Evolutionary conservation across 2,113 vertebrate genomes (phyloP).

Genomic region (Ivindomyrus marchei): DNA sequence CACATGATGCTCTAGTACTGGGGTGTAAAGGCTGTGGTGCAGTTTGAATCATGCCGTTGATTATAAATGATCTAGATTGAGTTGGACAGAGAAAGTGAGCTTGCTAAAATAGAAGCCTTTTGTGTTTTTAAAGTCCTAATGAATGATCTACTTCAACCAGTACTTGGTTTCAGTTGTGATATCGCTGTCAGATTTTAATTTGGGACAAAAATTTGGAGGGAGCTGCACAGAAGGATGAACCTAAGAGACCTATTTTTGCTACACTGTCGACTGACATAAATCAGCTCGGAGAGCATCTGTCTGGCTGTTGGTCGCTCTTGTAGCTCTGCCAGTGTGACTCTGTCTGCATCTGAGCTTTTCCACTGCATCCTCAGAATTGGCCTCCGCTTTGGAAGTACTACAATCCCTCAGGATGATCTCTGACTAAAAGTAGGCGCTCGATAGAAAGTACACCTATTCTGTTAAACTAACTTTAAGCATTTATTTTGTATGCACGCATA

Average conservation of each 20-base stretch:
- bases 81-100: not conserved
- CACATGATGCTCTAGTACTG: not conserved
- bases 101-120: not conserved
- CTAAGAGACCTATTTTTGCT: not conserved
- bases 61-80: not conserved
- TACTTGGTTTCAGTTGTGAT: not conserved
- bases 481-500: slow-evolving; percentile 18
- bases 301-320: not conserved
- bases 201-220: not conserved
- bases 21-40: not conserved
- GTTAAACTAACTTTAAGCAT: not conserved
- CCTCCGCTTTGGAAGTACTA: not conserved
- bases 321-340: not conserved
- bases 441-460: not conserved
- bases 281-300: not conserved
- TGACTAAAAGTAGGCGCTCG: not conserved
- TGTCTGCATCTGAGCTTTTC: too few relatives aligned
- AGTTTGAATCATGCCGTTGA: not conserved
- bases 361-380: not conserved
- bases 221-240: not conserved
- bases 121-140: not conserved
- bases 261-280: not conserved
- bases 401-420: slow-evolving; percentile 11
- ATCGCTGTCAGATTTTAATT: not conserved
- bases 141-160: not conserved